These are phyloP conservation scores for Hippoglossus stenolepis DNA, from an alignment of 2,113 vertebrate species.

Conservation along the genomic window DNA sequence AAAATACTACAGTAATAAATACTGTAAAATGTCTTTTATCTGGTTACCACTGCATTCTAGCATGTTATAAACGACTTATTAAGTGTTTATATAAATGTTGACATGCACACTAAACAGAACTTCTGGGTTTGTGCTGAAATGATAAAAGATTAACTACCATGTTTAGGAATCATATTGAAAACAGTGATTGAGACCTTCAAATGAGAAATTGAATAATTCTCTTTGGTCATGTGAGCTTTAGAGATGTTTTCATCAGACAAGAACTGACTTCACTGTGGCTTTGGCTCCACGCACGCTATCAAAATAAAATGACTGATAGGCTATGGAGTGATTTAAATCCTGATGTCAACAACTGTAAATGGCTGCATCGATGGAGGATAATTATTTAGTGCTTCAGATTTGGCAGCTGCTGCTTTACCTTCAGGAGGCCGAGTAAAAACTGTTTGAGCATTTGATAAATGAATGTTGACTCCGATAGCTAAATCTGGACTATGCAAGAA, in stretches of 20 bases:
- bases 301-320: conserved; percentile 26
- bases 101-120: too few species aligned
- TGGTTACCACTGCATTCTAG: too few species aligned
- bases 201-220: not conserved
- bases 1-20: too few species aligned
- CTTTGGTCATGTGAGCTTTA: not conserved
- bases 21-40: too few species aligned
- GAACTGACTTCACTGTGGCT: not conserved
- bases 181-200: not conserved
- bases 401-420: not conserved
- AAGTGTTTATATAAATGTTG: too few species aligned
- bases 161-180: not conserved
- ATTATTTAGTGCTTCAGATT: not conserved
- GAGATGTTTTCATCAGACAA: conserved; percentile 11
- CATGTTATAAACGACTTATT: too few species aligned
- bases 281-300: conserved; percentile 8
- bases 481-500: too few species aligned
- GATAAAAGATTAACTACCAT: too few species aligned
- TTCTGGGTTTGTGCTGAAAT: too few species aligned
- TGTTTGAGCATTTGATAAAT: not conserved
- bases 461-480: too few species aligned
- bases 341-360: conserved; percentile 14
- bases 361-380: not conserved
- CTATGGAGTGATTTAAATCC: conserved; percentile 18
- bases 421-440: not conserved